Base-by-base conservation (phyloP, 2,888 invertebrate species). In the Aleiodes alternator region DNA sequence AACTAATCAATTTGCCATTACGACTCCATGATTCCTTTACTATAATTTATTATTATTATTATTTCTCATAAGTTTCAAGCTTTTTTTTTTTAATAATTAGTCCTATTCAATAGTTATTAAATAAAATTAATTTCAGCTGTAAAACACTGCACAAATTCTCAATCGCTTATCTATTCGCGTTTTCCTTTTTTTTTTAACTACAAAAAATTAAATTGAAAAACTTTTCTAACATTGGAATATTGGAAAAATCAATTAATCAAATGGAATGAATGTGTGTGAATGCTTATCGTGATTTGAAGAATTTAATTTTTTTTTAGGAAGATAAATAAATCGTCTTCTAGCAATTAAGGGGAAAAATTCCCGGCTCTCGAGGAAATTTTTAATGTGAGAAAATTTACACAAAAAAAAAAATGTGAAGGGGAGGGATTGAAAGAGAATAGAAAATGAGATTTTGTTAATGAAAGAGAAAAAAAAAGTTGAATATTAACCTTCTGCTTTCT, bases 111-210 rank as follows among this genome's bases (percentile, higher is more conserved):
- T 23, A 23, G 23, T 23, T 23, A 23, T 23, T 23, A 23, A 23
- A 23, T 43, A 43, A 9, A 9, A 43, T 43, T 43, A 43, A 9
- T 64, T 51, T 71, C 50, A 75, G 81, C 79, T 81, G 82, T 84
- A 84, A 85, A 85, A 85, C 85, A 85, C 86, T 86, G 86, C 86
- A 86, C 86, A 81, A 34, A 78, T 64, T 72, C 64, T 75, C 72
- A 69, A 56, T 56, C 43, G 31, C 71, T 76, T 57, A 57, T 70
- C 71, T 55, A 51, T 68, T 16, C 29, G 51, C 43, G 8, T 55
- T 12, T n/a, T 56, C 48, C 51, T 23, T 23, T 23, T 23, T 23
- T 23, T 23, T 23, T 23, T 23, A 23, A 23, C 23, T 23, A 23
- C 23, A 23, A 23, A 23, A 23, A 23, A 23, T 23, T 23, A 23